Evolutionary conservation across 2,888 invertebrate species (phyloP).

Genomic region (Agriopis leucophaearia): DNA sequence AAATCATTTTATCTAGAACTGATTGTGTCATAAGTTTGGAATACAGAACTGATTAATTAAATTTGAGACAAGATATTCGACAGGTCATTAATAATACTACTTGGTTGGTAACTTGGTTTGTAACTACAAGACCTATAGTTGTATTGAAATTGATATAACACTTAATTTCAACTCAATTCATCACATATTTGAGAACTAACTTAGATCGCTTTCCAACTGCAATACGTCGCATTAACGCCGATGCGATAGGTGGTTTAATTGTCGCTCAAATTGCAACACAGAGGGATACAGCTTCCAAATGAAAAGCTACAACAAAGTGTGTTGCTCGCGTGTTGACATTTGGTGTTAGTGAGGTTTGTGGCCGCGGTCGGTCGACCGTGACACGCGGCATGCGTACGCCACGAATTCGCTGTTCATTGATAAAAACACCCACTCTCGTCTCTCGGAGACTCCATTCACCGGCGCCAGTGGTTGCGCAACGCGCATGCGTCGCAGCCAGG

Average conservation of each 20-base stretch:
- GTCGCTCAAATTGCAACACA: slow-evolving; percentile 31
- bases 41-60: too few relatives aligned
- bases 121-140: too few relatives aligned
- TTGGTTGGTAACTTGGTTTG: too few relatives aligned
- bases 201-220: slow-evolving; percentile 17
- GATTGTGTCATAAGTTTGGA: too few relatives aligned
- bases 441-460: slow-evolving; percentile 77
- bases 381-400: slow-evolving; percentile 79
- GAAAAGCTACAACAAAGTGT: slow-evolving; percentile 46
- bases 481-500: slow-evolving; percentile 65
- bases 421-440: slow-evolving; percentile 80
- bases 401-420: slow-evolving; percentile 84
- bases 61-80: too few relatives aligned
- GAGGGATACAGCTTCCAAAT: slow-evolving; percentile 39
- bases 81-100: too few relatives aligned
- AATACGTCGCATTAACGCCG: slow-evolving; percentile 21
- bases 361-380: slow-evolving; percentile 65
- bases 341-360: slow-evolving; percentile 72
- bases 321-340: slow-evolving; percentile 71
- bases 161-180: not conserved
- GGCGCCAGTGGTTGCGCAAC: slow-evolving; percentile 80
- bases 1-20: too few relatives aligned
- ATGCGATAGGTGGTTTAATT: slow-evolving; percentile 39
- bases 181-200: slow-evolving; percentile 1
- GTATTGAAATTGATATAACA: too few relatives aligned